phyloP scores from a whole-genome alignment of 1,140 invertebrate genomes.

The Ridgeia piscesae region DNA sequence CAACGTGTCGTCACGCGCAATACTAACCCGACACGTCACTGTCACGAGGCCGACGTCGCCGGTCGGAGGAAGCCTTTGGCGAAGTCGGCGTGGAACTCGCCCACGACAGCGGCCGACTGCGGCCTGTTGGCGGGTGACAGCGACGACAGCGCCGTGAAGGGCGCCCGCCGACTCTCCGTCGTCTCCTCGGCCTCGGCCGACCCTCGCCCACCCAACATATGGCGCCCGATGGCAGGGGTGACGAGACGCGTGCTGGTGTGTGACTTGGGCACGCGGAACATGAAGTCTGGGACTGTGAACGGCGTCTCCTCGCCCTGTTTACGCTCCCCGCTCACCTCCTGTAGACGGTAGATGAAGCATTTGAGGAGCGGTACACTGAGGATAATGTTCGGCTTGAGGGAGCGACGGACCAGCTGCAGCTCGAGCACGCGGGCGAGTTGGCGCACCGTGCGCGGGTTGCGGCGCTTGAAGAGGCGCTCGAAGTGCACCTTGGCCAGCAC shows the following conservation, averaged over 20 bases:
- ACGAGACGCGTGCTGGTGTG: neutral
- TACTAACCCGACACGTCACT: too few relatives aligned
- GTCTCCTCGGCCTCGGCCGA: neutral
- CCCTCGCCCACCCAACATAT: neutral
- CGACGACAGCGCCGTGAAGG: neutral
- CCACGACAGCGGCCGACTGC: neutral
- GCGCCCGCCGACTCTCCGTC: neutral
- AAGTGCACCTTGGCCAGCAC: conserved; percentile 18
- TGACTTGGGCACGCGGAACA: neutral
- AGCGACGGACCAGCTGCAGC: conserved; percentile 18
- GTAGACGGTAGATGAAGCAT: conserved; percentile 17
- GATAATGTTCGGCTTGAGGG: conserved; percentile 18
- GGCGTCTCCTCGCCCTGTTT: conserved; percentile 8
- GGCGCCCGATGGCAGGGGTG: neutral
- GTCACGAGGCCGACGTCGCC: neutral
- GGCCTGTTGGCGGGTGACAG: neutral
- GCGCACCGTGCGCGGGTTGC: conserved; percentile 14
- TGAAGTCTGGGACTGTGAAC: neutral
- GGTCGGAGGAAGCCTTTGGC: neutral
- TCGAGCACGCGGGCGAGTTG: conserved; percentile 9
- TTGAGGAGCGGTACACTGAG: conserved; percentile 17
- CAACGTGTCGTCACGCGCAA: too few relatives aligned
- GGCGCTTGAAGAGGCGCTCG: conserved; percentile 20
- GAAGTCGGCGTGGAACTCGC: neutral
- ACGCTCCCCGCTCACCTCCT: conserved; percentile 14